These are phyloP conservation scores for Dolichallabes microphthalmus DNA, from an alignment of 2,113 vertebrate species.

Conservation along the genomic window DNA sequence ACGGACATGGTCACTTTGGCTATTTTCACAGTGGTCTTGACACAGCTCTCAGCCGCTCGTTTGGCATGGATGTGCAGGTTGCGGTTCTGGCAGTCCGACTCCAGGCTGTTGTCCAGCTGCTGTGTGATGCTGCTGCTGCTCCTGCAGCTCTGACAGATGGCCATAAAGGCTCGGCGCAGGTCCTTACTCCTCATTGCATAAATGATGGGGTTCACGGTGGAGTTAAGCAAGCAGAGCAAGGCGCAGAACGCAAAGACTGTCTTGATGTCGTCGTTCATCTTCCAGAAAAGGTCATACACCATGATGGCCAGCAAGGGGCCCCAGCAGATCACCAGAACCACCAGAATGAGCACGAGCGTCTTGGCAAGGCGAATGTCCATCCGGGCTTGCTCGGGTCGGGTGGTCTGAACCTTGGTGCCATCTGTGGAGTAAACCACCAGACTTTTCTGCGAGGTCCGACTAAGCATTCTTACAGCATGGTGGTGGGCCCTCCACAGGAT, in stretches of 20 bases:
- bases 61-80: constrained; percentile 85
- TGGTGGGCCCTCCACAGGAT: constrained; percentile 98
- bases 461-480: constrained; percentile 94
- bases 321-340: constrained; percentile 97
- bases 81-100: constrained; percentile 96
- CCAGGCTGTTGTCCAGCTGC: constrained; percentile 95
- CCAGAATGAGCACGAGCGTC: constrained; percentile 96
- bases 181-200: constrained; percentile 98
- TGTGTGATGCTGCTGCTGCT: constrained; percentile 72
- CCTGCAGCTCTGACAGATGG: constrained; percentile 87
- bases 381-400: constrained; percentile 91
- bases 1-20: constrained; percentile 99
- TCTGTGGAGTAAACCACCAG: constrained; percentile 91
- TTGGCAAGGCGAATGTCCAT: constrained; percentile 99
- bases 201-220: constrained; percentile 97
- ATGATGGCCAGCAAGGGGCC: constrained; percentile 97
- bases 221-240: constrained; percentile 98
- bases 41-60: constrained; percentile 93
- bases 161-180: constrained; percentile 92
- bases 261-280: constrained; percentile 95
- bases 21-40: constrained; percentile 99
- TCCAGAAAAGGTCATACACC: constrained; percentile 98
- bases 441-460: constrained; percentile 95
- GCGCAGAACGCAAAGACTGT: constrained; percentile 97
- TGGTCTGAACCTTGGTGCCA: constrained; percentile 92